Base-by-base conservation (phyloP, 2,888 invertebrate genomes). In the Chymomyza caudatula region DNA sequence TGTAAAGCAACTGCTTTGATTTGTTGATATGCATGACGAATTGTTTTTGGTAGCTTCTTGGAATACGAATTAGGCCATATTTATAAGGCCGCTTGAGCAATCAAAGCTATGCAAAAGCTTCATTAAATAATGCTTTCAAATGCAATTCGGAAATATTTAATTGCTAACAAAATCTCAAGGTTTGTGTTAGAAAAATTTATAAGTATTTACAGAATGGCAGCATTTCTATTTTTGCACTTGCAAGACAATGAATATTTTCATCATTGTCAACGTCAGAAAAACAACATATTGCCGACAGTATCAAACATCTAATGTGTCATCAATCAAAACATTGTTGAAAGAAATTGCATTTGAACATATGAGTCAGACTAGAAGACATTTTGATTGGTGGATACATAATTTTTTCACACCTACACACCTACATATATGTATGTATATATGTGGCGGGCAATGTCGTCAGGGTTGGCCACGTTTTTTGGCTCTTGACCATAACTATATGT, bases 21-120 rank as follows among this genome's bases (percentile, higher is more conserved):
- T 77, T 66, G 70, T 65, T 77, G 63, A 85, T 83, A 83, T 83
- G 84, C 80, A 73, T 85, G 71, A 64, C 71, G 69, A 79, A 82
- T 59, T 68, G 53, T 67, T 74, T 72, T 68, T 59, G 60, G 37
- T 23, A 53, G 52, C 60, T 60, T 54, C 53, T 60, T 52, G 52
- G 60, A 60, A 60, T 60, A 43, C 19, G 11, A 43, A 60, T 60
- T 60, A 37, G 60, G 37, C 20, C 23, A 29, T 15, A 57, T 22
- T 37, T 42, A 55, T 19, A 37, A 29, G 37, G 13, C 19, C 13
- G 4, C 17, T 13, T 43, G 5, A 13, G 19, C 19, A 17, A 13
- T 42, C 19, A 43, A 56, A 56, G 19, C 19, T 19, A 60, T 22
- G 42, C 42, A 43, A 43, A 53, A 43, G 15, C 44, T 43, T 20